Percentiles rank a stretch among this genome's conserved stretches.
Conservation (phyloP, 1,140 invertebrate genomes). For the Ips nitidus region DNA sequence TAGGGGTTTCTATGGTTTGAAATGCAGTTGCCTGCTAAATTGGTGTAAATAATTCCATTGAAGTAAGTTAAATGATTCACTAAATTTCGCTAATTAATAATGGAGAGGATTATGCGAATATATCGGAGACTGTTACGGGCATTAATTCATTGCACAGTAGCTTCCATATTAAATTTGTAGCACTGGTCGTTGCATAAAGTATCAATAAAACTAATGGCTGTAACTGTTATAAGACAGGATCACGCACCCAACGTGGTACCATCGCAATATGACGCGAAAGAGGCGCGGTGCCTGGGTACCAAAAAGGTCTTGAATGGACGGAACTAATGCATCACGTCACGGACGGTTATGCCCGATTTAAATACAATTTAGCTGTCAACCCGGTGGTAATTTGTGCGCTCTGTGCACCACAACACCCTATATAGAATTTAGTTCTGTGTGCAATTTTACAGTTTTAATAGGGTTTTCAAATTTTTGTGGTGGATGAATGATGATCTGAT, state of each 20-base stretch:
- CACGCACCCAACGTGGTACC: too few species aligned
- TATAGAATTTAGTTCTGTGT: too few species aligned
- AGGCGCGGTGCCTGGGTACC: slow-evolving; percentile 9
- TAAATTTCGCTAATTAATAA: neutral
- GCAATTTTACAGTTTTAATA: too few species aligned
- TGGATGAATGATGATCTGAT: too few species aligned
- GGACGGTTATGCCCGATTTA: slow-evolving; percentile 26
- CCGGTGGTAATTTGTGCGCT: slow-evolving; percentile 30
- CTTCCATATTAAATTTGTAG: too few species aligned
- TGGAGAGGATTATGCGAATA: neutral
- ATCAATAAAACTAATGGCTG: too few species aligned
- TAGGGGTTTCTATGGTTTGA: neutral
- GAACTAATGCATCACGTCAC: slow-evolving; percentile 33
- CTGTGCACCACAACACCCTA: slow-evolving; percentile 23
- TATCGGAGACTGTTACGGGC: neutral
- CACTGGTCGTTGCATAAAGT: too few species aligned
- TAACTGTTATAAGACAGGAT: too few species aligned
- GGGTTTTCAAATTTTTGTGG: too few species aligned
- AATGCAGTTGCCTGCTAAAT: slow-evolving; percentile 2
- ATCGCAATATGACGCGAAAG: neutral
- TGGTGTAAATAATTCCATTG: slow-evolving; percentile 2
- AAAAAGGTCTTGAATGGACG: slow-evolving; percentile 26
- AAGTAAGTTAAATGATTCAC: slow-evolving; percentile 5
- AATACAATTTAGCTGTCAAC: slow-evolving; percentile 28
- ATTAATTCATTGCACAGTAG: neutral